Evolutionary conservation across 1,140 invertebrate species (phyloP), one percentile per base, ranked within the genome.

Genomic region (Drosophila bocki): DNA sequence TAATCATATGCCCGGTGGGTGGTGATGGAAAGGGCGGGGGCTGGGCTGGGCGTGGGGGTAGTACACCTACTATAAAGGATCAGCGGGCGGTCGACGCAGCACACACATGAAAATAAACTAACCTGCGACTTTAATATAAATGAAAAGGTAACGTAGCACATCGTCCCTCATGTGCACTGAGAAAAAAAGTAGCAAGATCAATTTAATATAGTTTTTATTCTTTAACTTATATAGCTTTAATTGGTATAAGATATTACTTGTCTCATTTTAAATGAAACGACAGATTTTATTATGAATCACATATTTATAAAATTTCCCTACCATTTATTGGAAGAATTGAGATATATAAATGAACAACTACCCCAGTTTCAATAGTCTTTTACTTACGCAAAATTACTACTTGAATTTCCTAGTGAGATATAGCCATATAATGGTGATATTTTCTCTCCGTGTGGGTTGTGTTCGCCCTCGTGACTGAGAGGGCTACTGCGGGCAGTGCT

Each of bases 91-190:
- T 17, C 45, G 63, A 45, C n/a, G 42, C 41, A 17, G 33, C 50
- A 58, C 47, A 47, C 53, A 65, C 51, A 74, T 80, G 75, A 77
- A 71, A 60, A 69, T 68, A 83, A 70, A 72, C 76, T 69, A 80
- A 62, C 70, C 47, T 68, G 58, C 62, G 70, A 69, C 71, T 76
- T 76, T 67, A 75, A 82, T 81, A 69, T 69, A 75, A 78, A 64
- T 77, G 63, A 64, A 67, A 69, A 64, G 33, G 71, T 57, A 69
- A 41, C 50, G 22, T 60, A 42, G 58, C 33, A 48, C 26, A 60
- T 17, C 56, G 32, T 56, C 8, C 42, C 51, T 35, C 29, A 41
- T 42, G 19, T 51, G 53, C 51, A 37, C 33, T 37, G 8, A 15
- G 9, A 41, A 41, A 57, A 57, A 56, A 22, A 32, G 12, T 7